Percentiles rank a stretch among this genome's conserved stretches.
These are phyloP conservation scores for Eriocheir sinensis DNA, from an alignment of 1,140 invertebrate genomes.

Conservation along the genomic window DNA sequence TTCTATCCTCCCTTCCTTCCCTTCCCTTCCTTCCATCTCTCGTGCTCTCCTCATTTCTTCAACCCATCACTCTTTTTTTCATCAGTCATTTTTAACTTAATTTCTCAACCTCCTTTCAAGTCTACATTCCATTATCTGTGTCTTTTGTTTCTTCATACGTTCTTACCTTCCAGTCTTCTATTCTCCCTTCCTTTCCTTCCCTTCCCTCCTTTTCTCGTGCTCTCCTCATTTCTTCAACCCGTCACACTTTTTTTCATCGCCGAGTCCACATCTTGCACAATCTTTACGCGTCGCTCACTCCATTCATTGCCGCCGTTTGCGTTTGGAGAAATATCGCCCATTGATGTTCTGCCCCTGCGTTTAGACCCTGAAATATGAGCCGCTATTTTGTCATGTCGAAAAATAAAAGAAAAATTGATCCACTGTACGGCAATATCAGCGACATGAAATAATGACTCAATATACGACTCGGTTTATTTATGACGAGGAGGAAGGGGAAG, in stretches of 20 bases:
- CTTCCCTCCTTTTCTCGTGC: background rate
- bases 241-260: background rate
- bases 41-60: no score
- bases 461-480: no score
- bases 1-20: no score
- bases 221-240: background rate
- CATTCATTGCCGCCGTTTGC: background rate
- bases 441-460: background rate
- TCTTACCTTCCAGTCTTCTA: background rate
- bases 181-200: background rate
- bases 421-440: background rate
- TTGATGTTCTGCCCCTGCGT: background rate
- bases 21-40: no score
- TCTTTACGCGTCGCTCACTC: background rate
- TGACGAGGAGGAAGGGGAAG: no score
- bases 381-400: slow-evolving; percentile 24
- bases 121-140: no score
- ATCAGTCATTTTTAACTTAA: no score
- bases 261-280: background rate
- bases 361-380: background rate
- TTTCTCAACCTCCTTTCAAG: background rate
- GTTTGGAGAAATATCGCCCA: slow-evolving; percentile 25
- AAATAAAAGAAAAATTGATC: slow-evolving; percentile 18
- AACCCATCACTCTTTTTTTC: no score
- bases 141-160: background rate